A percentile compares a stretch with the other conserved stretches of the same genome.
These are phyloP conservation scores for Garra rufa DNA, from an alignment of 2,113 vertebrate species.

Conservation along the genomic window DNA sequence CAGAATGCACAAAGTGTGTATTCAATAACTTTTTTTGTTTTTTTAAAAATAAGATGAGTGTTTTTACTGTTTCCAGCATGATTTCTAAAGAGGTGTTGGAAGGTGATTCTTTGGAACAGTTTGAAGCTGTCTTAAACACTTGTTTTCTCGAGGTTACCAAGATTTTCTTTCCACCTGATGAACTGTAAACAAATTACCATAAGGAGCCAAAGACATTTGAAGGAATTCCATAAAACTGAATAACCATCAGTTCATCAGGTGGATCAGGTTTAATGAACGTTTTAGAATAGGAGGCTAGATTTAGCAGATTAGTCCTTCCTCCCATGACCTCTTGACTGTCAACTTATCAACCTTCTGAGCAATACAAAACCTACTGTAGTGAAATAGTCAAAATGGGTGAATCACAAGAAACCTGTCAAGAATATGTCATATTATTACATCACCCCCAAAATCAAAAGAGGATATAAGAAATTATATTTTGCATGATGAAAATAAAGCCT, in stretches of 20 bases:
- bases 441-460: neutral
- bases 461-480: neutral
- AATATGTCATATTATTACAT: neutral
- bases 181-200: neutral
- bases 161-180: neutral
- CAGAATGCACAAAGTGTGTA: neutral
- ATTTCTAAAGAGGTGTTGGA: neutral
- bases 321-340: neutral
- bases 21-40: neutral
- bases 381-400: neutral
- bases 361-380: neutral
- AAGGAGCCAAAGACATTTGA: neutral
- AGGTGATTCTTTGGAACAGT: neutral
- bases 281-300: neutral
- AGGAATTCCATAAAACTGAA: neutral
- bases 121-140: neutral
- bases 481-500: neutral
- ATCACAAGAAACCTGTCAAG: neutral
- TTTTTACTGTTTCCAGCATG: conserved; percentile 14
- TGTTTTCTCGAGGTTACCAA: neutral
- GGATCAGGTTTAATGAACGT: neutral
- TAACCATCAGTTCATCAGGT: no score
- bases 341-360: neutral
- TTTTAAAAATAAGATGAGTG: neutral
- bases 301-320: neutral